Percentiles rank a stretch among this genome's conserved stretches.
Conservation (phyloP, 2,888 invertebrate genomes). For the Altica lythri region DNA sequence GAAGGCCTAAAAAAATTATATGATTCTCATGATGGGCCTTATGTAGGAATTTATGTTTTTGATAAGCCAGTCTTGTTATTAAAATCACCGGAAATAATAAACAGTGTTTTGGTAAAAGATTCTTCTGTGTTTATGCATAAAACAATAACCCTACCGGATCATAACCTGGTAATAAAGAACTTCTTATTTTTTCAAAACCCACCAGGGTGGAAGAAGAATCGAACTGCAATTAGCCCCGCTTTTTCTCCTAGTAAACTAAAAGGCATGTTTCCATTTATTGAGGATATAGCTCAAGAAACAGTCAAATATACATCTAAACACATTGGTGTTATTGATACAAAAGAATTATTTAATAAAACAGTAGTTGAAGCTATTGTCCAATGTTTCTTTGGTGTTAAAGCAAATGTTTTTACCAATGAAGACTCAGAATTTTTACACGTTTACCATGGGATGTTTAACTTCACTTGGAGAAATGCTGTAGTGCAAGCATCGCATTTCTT, state of each 20-base stretch:
- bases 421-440: conserved; percentile 52
- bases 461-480: conserved; percentile 42
- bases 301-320: conserved; percentile 27
- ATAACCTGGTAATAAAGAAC: conserved; percentile 54
- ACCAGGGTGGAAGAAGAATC: conserved; percentile 60
- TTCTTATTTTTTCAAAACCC: conserved; percentile 57
- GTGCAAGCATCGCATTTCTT: conserved; percentile 43
- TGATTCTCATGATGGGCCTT: conserved; percentile 42
- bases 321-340: conserved; percentile 42
- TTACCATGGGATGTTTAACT: conserved; percentile 49
- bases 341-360: conserved; percentile 52
- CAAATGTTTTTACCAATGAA: conserved; percentile 51
- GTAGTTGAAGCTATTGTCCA: conserved; percentile 57
- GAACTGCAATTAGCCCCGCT: conserved; percentile 60
- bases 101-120: conserved; percentile 58
- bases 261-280: conserved; percentile 58
- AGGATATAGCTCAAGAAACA: conserved; percentile 51
- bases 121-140: conserved; percentile 59
- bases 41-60: conserved; percentile 59
- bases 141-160: conserved; percentile 24
- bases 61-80: conserved; percentile 58
- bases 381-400: conserved; percentile 57
- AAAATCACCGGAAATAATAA: conserved; percentile 58
- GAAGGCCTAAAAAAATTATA: conserved; percentile 27
- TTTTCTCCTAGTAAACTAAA: conserved; percentile 63